phyloP scores from a whole-genome alignment of 2,797 vertebrate genomes.

The Momotus momota region DNA sequence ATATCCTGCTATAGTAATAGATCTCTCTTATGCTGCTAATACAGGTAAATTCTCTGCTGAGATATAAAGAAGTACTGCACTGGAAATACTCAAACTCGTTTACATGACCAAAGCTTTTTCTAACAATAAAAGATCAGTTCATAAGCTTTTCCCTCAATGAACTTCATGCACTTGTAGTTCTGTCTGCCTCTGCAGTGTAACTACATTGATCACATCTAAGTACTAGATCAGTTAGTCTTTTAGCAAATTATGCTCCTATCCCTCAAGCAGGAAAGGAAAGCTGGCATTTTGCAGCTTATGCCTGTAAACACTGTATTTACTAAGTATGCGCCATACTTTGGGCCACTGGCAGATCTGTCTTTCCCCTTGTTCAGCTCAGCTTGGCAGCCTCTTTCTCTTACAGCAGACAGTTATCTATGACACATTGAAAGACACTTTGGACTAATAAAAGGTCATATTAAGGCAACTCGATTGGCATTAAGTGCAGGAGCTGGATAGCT shows the following conservation, averaged over 20 bases:
- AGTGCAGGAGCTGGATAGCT: neutral
- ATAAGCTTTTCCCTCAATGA: neutral
- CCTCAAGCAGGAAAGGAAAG: neutral
- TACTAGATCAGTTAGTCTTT: neutral
- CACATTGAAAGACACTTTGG: neutral
- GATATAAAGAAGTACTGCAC: neutral
- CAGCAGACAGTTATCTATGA: neutral
- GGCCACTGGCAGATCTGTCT: neutral
- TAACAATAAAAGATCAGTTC: neutral
- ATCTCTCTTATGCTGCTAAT: neutral
- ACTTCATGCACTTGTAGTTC: fast-evolving
- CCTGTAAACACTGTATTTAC: neutral
- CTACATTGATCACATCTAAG: neutral
- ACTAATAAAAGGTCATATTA: neutral
- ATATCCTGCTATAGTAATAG: neutral
- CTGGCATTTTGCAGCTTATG: neutral
- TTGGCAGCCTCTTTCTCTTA: neutral
- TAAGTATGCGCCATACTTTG: neutral
- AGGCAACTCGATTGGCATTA: neutral
- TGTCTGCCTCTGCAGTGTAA: neutral
- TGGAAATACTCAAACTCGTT: neutral
- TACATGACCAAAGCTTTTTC: neutral
- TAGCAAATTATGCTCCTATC: neutral
- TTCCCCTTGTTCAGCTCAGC: neutral
- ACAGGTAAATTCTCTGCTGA: neutral